Evolutionary conservation across 2,888 invertebrate species (phyloP).

Genomic region (Hydropsyche betteni): DNA sequence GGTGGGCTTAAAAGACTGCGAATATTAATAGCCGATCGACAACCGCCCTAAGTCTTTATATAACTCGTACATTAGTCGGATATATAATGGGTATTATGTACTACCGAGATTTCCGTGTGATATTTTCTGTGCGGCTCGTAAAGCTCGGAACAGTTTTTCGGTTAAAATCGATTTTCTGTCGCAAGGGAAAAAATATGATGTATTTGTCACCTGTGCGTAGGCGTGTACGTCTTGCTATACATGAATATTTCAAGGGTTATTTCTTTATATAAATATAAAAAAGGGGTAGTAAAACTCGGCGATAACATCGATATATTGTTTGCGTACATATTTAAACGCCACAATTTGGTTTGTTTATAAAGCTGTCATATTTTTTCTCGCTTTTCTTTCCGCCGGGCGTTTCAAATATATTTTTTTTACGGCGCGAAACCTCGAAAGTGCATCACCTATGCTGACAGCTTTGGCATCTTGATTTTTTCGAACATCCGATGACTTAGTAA

Average conservation of each 20-base stretch:
- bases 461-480: constrained; percentile 12
- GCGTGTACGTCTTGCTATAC: constrained; percentile 12
- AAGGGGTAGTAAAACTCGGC: neutral
- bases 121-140: neutral
- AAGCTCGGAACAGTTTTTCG: constrained; percentile 12
- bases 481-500: constrained; percentile 22
- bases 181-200: neutral
- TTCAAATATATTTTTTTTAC: neutral
- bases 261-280: neutral
- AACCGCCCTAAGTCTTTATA: neutral
- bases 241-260: constrained; percentile 18
- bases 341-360: no score
- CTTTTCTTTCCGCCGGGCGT: neutral
- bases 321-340: constrained; percentile 1
- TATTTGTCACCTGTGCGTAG: constrained; percentile 20
- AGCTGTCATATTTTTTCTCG: neutral
- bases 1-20: constrained; percentile 17
- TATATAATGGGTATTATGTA: neutral
- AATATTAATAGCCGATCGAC: constrained; percentile 21
- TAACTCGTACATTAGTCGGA: neutral
- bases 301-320: neutral
- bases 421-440: constrained; percentile 2
- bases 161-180: constrained; percentile 27
- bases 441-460: constrained; percentile 9
- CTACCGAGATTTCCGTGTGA: neutral